Percentiles rank a stretch among this genome's conserved stretches.
Evolutionary conservation across 2,888 invertebrate genomes (phyloP).

Genomic region (Elegia similella): DNA sequence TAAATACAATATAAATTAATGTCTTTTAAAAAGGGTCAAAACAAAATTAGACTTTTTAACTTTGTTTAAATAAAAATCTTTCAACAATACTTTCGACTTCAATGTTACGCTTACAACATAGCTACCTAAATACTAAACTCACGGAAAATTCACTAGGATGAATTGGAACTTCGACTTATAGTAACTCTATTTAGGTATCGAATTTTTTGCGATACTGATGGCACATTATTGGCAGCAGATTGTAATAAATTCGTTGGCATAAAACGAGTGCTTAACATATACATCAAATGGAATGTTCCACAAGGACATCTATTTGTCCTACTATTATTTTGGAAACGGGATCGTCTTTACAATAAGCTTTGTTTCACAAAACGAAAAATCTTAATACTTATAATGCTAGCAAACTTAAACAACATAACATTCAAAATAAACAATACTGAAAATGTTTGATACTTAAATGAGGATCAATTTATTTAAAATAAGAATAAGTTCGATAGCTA

Average conservation of each 20-base stretch:
- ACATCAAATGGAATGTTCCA: neutral
- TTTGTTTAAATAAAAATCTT: too few species aligned
- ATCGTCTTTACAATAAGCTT: too few species aligned
- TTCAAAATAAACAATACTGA: slow-evolving; percentile 1
- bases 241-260: neutral
- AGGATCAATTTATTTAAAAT: neutral
- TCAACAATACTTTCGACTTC: too few species aligned
- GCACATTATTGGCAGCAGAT: slow-evolving; percentile 5
- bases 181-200: neutral
- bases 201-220: neutral
- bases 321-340: too few species aligned
- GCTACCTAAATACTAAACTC: too few species aligned
- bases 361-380: neutral
- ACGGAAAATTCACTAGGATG: too few species aligned
- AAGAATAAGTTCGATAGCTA: neutral
- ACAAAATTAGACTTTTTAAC: too few species aligned
- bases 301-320: neutral
- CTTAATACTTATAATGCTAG: neutral
- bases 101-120: too few species aligned
- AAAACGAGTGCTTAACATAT: neutral
- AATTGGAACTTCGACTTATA: neutral
- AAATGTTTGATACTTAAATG: neutral
- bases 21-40: neutral
- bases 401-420: neutral
- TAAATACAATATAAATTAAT: neutral